phyloP scores from a whole-genome alignment of 2,888 invertebrate genomes.

The Caenorhabditis zanzibari region DNA sequence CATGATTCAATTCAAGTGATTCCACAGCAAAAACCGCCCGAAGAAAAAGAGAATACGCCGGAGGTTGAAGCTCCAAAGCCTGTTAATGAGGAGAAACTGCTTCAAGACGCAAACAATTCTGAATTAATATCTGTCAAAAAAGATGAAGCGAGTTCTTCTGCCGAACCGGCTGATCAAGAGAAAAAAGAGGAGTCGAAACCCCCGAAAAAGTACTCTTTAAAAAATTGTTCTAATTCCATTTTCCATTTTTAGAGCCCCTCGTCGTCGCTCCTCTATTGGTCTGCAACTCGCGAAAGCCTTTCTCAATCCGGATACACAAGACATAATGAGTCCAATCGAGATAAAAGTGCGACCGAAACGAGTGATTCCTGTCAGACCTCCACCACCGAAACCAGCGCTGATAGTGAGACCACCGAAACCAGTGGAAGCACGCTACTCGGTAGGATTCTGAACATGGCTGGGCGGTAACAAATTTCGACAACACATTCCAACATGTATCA shows the following conservation, averaged over 20 bases:
- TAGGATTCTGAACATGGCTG: not conserved
- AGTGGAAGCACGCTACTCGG: slow-evolving; percentile 35
- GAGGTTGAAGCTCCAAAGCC: not conserved
- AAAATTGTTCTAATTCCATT: not conserved
- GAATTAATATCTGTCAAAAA: too few relatives aligned
- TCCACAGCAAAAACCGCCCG: not conserved
- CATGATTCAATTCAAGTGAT: too few relatives aligned
- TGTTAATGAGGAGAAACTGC: not conserved
- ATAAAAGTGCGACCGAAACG: slow-evolving; percentile 17
- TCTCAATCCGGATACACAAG: slow-evolving; percentile 16
- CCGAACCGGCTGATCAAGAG: not conserved
- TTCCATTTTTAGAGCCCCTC: slow-evolving; percentile 4
- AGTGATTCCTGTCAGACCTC: not conserved
- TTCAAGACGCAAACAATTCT: too few relatives aligned
- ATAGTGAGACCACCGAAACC: not conserved
- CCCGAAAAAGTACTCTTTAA: too few relatives aligned
- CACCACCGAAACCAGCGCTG: not conserved
- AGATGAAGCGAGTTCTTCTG: not conserved
- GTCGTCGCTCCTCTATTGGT: slow-evolving; percentile 53
- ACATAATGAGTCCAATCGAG: slow-evolving; percentile 41
- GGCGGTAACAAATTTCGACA: too few relatives aligned
- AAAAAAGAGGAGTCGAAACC: too few relatives aligned
- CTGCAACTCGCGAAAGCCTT: slow-evolving; percentile 14
- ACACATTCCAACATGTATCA: too few relatives aligned
- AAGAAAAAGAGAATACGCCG: not conserved